Evolutionary conservation across 1,140 invertebrate species (phyloP), one percentile per base, ranked within the genome.

Genomic region (Bradysia coprophila): DNA sequence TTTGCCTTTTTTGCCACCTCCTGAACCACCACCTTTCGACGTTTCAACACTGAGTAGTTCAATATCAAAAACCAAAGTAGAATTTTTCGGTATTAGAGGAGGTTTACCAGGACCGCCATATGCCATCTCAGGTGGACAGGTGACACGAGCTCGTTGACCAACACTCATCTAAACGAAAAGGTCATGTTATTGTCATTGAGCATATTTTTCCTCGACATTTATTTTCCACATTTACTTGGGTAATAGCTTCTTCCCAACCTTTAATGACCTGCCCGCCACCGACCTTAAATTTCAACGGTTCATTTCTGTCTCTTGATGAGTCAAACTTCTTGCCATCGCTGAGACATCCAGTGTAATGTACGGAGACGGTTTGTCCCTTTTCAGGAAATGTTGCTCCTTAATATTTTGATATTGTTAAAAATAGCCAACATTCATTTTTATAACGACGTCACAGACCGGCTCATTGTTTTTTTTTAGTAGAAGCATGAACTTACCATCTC

Each of bases 131-230:
- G 90, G 69, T 46, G 75, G 73, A 65, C 90, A 94, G 2, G 76
- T 88, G n/a, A 98, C 61, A 23, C 76, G 64, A 34, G 81, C 78
- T 22, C 81, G 61, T 64, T 98, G 93, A 0, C 87, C 87, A 51
- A 81, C 81, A 61, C 84, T 89, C 94, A 98, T 98, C 79, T 4
- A 98, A 78, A 39, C 89, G 93, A 47, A 89, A 72, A 55, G 98
- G 92, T 84, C 92, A 98, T 64, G 77, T 92, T 70, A 90, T 90
- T 44, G 98, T 94, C 1, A 95, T 88, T 49, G 62, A 60, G 2
- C 73, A 79, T 80, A 45, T 6, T 49, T 53, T 5, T 21, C 18
- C 38, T 6, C 34, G 34, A 47, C 41, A 19, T 11, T 40, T 22
- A 11, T 8, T 13, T 50, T 21, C 13, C 22, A 21, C 9, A 40